Conservation (phyloP, 1,140 invertebrate genomes). For the Drosophila nasuta region DNA sequence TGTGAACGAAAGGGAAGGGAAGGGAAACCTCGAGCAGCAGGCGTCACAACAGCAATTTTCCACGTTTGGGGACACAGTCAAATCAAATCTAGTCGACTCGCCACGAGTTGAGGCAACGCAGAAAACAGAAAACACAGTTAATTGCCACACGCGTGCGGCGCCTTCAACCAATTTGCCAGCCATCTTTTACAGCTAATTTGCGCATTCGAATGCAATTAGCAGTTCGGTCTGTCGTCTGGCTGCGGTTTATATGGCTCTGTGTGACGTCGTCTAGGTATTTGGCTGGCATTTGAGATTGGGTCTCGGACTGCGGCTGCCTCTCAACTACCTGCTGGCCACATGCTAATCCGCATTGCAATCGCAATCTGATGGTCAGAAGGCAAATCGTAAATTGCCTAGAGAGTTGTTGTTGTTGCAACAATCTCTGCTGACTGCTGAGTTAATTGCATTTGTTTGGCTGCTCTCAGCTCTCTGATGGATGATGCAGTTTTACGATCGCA, state of each 20-base stretch:
- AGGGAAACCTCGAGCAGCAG: not conserved
- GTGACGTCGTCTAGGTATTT: not conserved
- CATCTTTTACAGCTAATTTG: conserved; percentile 52
- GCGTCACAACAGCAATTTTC: conserved; percentile 9
- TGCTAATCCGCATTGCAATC: conserved; percentile 4
- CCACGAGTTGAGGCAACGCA: not conserved
- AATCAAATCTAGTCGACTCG: not conserved
- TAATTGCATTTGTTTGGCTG: conserved; percentile 39
- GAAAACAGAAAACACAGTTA: conserved; percentile 32
- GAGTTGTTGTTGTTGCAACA: conserved; percentile 26
- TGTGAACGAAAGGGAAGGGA: not conserved
- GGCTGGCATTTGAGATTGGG: no score
- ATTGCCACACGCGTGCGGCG: conserved; percentile 46
- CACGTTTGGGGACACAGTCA: conserved; percentile 5
- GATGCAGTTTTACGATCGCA: conserved; percentile 8
- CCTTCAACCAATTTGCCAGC: conserved; percentile 13
- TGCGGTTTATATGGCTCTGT: no score
- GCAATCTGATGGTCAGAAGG: conserved; percentile 21
- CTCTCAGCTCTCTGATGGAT: conserved; percentile 2
- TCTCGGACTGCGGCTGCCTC: not conserved
- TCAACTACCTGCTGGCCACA: conserved; percentile 39
- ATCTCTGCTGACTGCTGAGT: conserved; percentile 12
- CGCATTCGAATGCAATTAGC: conserved; percentile 54
- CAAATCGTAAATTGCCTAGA: conserved; percentile 21
- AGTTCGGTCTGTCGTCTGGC: conserved; percentile 4